A percentile compares a stretch with the other conserved stretches of the same genome.
These are phyloP conservation scores for Pongo pygmaeus DNA, from an alignment of 2,113 vertebrate species.

Conservation along the genomic window DNA sequence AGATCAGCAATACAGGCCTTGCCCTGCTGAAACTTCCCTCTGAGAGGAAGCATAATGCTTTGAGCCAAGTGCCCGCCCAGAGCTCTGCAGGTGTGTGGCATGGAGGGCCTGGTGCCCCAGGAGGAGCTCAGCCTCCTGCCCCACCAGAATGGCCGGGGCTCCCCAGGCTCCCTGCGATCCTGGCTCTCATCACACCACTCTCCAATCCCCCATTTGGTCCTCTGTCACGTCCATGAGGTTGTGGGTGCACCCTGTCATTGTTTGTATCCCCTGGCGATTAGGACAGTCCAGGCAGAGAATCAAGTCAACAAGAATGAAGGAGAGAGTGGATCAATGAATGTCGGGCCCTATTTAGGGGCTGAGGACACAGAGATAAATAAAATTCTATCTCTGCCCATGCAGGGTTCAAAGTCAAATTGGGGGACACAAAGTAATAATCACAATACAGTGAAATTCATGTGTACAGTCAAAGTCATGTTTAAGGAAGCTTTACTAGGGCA, in stretches of 20 bases:
- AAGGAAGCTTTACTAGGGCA: not conserved
- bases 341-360: not conserved
- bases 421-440: not conserved
- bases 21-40: not conserved
- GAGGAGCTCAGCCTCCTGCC: not conserved
- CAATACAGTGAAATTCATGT: not conserved
- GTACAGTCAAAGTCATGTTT: not conserved
- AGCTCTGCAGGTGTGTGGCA: not conserved
- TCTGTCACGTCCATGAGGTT: not conserved
- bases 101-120: not conserved
- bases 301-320: not conserved
- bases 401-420: not conserved
- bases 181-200: not conserved
- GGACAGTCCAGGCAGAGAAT: not conserved
- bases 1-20: not conserved
- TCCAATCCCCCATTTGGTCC: not conserved
- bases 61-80: not conserved
- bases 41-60: not conserved
- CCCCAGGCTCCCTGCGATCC: not conserved
- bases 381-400: not conserved
- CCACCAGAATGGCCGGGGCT: not conserved
- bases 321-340: not conserved
- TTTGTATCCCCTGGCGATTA: not conserved
- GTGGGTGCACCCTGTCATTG: accelerated
- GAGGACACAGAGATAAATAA: not conserved